These are phyloP conservation scores for Coregonus suidteri DNA, from an alignment of 2,797 vertebrate genomes.

Conservation along the genomic window DNA sequence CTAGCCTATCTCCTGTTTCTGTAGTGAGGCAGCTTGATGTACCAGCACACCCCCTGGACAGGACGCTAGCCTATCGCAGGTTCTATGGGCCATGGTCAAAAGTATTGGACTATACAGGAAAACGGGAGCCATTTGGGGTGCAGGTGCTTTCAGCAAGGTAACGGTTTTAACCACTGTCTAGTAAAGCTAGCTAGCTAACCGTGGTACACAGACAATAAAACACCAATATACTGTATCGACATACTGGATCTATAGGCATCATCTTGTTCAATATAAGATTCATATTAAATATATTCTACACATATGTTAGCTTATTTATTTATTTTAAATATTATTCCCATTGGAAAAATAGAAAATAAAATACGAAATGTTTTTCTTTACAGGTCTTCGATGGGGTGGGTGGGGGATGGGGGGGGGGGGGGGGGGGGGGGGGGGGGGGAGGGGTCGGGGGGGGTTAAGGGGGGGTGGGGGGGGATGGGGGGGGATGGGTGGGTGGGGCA, in stretches of 20 bases:
- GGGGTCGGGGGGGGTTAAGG: no score
- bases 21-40: no score
- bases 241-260: slow-evolving; percentile 87
- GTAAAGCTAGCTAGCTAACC: slow-evolving; percentile 77
- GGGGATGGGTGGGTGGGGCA: no score
- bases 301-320: slow-evolving; percentile 81
- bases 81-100: no score
- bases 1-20: no score
- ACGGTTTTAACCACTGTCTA: slow-evolving; percentile 82
- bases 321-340: slow-evolving; percentile 72
- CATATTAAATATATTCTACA: slow-evolving; percentile 99
- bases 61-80: no score
- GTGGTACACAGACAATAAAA: slow-evolving; percentile 86
- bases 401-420: slow-evolving; percentile 29
- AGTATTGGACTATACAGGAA: no score
- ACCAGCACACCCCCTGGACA: no score
- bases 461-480: no score
- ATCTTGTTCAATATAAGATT: slow-evolving; percentile 91
- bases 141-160: slow-evolving; percentile 75
- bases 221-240: slow-evolving; percentile 89
- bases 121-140: neutral
- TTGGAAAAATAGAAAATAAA: slow-evolving; percentile 96
- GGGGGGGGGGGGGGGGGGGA: no score
- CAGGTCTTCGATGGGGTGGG: slow-evolving; percentile 78
- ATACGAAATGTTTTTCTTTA: slow-evolving; percentile 80